Conservation (phyloP, 2,888 invertebrate species). For the Apamea sordens region DNA sequence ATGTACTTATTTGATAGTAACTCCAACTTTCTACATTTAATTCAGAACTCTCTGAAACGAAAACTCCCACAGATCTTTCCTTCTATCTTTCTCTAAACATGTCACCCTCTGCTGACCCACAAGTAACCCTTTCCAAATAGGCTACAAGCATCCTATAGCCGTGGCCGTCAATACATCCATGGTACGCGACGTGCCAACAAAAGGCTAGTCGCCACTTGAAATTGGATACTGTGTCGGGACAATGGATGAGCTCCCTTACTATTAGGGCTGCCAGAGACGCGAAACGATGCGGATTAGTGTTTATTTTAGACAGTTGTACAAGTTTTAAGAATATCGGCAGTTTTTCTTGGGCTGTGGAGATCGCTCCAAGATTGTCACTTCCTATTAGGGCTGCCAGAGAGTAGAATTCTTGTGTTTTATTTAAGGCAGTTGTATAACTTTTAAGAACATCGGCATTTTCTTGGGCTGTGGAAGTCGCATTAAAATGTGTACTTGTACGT, state of each 20-base stretch:
- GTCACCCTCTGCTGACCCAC: constrained; percentile 39
- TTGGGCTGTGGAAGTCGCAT: too few species aligned
- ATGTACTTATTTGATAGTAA: not conserved
- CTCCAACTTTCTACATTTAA: not conserved
- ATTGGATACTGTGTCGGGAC: constrained; percentile 66
- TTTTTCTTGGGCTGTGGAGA: not conserved
- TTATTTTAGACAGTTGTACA: not conserved
- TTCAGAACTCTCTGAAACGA: not conserved
- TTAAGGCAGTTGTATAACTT: too few species aligned
- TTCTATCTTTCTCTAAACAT: constrained; percentile 8
- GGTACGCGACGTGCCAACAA: constrained; percentile 58
- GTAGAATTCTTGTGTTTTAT: too few species aligned
- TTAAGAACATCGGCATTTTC: too few species aligned
- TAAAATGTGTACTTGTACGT: too few species aligned
- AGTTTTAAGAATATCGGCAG: not conserved
- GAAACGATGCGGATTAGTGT: not conserved
- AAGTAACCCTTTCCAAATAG: constrained; percentile 49
- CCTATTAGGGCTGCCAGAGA: too few species aligned
- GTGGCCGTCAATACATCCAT: constrained; percentile 53
- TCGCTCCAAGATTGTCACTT: not conserved
- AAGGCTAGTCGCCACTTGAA: constrained; percentile 66
- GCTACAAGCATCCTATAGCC: constrained; percentile 22
- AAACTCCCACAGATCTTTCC: not conserved
- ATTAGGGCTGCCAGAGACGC: constrained; percentile 58
- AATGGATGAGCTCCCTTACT: constrained; percentile 63